Percentiles rank a stretch among this genome's conserved stretches.
These are phyloP conservation scores for Anguilla japonica DNA, from an alignment of 2,113 vertebrate species.

Conservation along the genomic window DNA sequence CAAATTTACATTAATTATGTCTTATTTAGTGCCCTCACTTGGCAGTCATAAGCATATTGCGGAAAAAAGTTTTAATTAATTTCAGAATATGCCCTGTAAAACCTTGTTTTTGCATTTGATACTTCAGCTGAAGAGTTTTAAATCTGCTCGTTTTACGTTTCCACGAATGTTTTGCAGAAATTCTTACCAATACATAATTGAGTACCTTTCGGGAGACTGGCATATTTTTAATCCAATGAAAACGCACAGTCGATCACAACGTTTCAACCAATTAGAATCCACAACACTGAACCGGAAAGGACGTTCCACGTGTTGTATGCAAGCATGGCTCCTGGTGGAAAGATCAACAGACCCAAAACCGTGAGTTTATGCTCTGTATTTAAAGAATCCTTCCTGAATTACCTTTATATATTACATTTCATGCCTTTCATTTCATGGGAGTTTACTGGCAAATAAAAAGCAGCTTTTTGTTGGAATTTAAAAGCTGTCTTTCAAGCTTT, in stretches of 20 bases:
- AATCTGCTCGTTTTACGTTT: too few relatives aligned
- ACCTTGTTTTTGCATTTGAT: too few relatives aligned
- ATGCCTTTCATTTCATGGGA: background rate
- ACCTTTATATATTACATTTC: background rate
- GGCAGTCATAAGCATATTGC: too few relatives aligned
- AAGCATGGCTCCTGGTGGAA: conserved; percentile 64
- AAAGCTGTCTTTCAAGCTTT: background rate
- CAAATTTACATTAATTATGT: too few relatives aligned
- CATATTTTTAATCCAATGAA: background rate
- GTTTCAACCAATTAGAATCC: background rate
- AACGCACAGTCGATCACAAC: background rate
- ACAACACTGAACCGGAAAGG: background rate
- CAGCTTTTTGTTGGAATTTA: background rate
- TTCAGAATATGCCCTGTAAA: too few relatives aligned
- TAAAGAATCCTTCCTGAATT: background rate
- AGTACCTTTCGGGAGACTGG: background rate
- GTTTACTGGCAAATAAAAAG: background rate
- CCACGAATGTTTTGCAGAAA: too few relatives aligned
- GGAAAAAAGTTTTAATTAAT: too few relatives aligned
- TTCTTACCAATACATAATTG: background rate
- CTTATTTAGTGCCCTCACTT: too few relatives aligned
- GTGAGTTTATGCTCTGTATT: conserved; percentile 50
- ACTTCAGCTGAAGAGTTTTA: too few relatives aligned
- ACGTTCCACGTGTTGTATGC: conserved; percentile 4
- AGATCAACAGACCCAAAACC: conserved; percentile 73